Base-by-base conservation (phyloP, 2,888 invertebrate genomes). In the Caenorhabditis drosophilae region DNA sequence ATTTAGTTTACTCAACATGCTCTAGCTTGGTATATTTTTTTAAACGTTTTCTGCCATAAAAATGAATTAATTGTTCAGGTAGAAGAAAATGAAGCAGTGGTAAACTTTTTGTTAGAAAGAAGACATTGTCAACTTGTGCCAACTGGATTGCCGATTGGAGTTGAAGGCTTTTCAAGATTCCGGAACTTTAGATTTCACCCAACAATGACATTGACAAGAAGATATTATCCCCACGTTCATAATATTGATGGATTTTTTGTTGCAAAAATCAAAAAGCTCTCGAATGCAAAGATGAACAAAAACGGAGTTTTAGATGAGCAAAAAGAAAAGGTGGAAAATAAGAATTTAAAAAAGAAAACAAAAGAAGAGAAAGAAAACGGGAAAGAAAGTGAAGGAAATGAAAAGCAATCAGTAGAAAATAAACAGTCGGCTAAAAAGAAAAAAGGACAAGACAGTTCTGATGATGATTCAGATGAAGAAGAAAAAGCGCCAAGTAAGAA, bases 171-270 rank as follows among this genome's bases (percentile, higher is more conserved):
- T 84, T 89, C 90, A 0, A 86, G 87, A 54, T 87, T 85, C 78
- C 84, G 86, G 57, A 84, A 85, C 57, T 83, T 85, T 67, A 81
- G 93, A 75, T 96, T 92, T 86, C 93, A 96, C 85, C 93, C 92
- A 0, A 90, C 91, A 12, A 85, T 98, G 85, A 92, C 92, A 82
- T 85, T 92, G 58, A 91, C 93, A 0, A 89, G 90, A 83, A 88
- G 98, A 50, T 95, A 92, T 86, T 99, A 98, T 86, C 98, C 98
- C 0, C 98, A 99, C 84, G 90, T 91, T 2, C 94, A 98, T 84
- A 99, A 99, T 84, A 92, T 98, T 91, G 98, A 99, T 86, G 98
- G 98, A 3, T 99, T 99, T 85, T 99, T 90, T 86, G 95, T 99
- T 1, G 96, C 96, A 0, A 99, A 99, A 86, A 85, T 99, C 15